These are phyloP conservation scores for Pipistrellus pygmaeus DNA, from an alignment of 2,797 vertebrate genomes.

Conservation along the genomic window DNA sequence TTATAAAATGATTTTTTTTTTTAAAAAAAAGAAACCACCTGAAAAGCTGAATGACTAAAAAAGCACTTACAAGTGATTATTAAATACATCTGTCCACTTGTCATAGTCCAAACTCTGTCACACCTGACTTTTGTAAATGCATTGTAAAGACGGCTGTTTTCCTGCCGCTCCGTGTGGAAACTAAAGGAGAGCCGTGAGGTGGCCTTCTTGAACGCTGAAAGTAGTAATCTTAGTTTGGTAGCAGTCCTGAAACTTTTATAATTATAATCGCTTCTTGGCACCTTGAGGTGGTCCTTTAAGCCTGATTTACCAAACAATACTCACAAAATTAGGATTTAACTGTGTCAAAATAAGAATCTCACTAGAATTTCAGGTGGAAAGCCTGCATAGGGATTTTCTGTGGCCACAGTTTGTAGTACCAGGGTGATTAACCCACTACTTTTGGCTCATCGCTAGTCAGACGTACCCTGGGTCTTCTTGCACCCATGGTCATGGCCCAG, in stretches of 20 bases:
- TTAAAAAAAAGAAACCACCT: slow-evolving; percentile 3
- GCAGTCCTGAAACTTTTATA: not conserved
- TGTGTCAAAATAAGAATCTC: not conserved
- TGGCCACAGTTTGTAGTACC: not conserved
- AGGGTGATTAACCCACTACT: not conserved
- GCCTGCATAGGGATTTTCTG: not conserved
- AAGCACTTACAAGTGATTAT: not conserved
- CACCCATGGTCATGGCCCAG: not conserved
- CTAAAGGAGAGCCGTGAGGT: not conserved
- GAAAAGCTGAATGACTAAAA: not conserved
- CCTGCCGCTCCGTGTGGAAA: not conserved
- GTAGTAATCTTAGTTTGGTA: not conserved
- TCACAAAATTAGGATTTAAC: not conserved
- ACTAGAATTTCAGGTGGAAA: not conserved
- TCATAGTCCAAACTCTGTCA: not conserved
- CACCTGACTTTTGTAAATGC: not conserved
- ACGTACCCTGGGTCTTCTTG: not conserved
- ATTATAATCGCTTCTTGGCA: not conserved
- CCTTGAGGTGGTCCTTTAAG: not conserved
- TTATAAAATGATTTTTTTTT: not conserved
- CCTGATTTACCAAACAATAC: not conserved
- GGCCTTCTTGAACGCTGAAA: not conserved
- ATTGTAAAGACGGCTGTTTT: accelerated
- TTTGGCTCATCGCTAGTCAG: not conserved
- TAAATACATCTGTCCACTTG: not conserved